Conservation (phyloP, 2,797 vertebrate genomes). For the Jordanella pulchra region DNA sequence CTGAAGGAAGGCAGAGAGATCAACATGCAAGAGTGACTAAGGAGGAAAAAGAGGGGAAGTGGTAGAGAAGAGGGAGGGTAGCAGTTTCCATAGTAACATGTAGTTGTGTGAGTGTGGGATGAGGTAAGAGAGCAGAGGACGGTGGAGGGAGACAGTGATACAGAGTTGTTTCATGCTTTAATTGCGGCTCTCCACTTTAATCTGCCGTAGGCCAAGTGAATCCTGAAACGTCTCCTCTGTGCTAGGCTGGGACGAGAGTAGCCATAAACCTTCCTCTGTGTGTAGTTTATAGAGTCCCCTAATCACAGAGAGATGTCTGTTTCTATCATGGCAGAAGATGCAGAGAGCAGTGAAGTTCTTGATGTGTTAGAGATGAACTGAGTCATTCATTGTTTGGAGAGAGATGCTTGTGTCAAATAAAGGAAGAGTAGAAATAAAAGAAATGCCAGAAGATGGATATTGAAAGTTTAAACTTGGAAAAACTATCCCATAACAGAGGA, state of each 20-base stretch:
- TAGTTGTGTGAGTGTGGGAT: slow-evolving; percentile 43
- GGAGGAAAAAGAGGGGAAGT: slow-evolving; percentile 13
- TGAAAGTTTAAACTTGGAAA: neutral
- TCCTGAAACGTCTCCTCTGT: slow-evolving; percentile 30
- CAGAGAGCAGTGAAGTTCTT: neutral
- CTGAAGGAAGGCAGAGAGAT: slow-evolving; percentile 14
- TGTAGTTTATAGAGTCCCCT: neutral
- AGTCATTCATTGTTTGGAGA: neutral
- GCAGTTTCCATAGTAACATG: slow-evolving; percentile 68
- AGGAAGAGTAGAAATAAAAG: neutral
- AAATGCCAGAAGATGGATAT: neutral
- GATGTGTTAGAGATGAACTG: neutral
- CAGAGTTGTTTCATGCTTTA: slow-evolving; percentile 51
- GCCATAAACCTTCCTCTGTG: slow-evolving; percentile 8
- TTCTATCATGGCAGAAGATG: slow-evolving; percentile 5
- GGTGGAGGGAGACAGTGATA: slow-evolving; percentile 32
- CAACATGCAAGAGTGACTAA: slow-evolving; percentile 24
- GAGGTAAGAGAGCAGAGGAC: slow-evolving; percentile 30
- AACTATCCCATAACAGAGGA: too few species aligned
- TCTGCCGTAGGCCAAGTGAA: slow-evolving; percentile 46
- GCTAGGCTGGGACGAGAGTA: slow-evolving; percentile 1
- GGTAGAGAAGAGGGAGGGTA: slow-evolving; percentile 14
- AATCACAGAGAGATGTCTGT: neutral
- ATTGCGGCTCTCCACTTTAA: slow-evolving; percentile 51
- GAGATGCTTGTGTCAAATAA: neutral